phyloP scores from a whole-genome alignment of 2,113 vertebrate species.

The Corythaixoides concolor region DNA sequence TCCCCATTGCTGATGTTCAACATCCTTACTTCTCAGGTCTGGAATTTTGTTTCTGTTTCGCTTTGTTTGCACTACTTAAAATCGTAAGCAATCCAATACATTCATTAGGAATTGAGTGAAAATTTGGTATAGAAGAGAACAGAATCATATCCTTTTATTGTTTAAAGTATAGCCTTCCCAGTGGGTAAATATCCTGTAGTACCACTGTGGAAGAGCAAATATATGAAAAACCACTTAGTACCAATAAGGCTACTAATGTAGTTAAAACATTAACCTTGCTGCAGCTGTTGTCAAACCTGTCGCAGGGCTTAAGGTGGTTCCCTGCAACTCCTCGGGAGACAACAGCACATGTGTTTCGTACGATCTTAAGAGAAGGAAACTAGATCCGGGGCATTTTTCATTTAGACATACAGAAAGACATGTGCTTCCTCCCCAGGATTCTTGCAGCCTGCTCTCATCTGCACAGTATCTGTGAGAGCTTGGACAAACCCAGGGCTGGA shows the following conservation, averaged over 20 bases:
- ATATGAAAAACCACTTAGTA: constrained; percentile 54
- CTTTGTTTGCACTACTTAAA: not conserved
- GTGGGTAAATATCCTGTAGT: constrained; percentile 33
- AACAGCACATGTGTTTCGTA: fast-evolving
- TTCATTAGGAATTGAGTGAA: not conserved
- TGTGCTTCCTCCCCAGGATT: constrained; percentile 60
- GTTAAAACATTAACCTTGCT: constrained; percentile 52
- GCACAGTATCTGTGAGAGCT: constrained; percentile 11
- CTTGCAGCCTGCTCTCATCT: constrained; percentile 50
- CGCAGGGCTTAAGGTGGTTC: constrained; percentile 44
- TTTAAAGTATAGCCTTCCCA: constrained; percentile 25
- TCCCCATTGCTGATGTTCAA: not conserved
- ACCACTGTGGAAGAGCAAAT: constrained; percentile 45
- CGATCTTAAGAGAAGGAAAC: constrained; percentile 50
- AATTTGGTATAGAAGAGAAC: not conserved
- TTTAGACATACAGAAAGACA: constrained; percentile 25
- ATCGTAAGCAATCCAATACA: not conserved
- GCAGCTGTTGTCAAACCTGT: constrained; percentile 56
- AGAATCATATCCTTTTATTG: not conserved
- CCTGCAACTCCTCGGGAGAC: not conserved
- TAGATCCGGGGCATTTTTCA: constrained; percentile 66
- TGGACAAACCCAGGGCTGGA: not conserved
- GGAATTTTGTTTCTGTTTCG: not conserved
- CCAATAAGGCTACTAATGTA: constrained; percentile 34
- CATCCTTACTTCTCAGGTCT: not conserved